Evolutionary conservation across 2,888 invertebrate species (phyloP).

Genomic region (Oligia strigilis): DNA sequence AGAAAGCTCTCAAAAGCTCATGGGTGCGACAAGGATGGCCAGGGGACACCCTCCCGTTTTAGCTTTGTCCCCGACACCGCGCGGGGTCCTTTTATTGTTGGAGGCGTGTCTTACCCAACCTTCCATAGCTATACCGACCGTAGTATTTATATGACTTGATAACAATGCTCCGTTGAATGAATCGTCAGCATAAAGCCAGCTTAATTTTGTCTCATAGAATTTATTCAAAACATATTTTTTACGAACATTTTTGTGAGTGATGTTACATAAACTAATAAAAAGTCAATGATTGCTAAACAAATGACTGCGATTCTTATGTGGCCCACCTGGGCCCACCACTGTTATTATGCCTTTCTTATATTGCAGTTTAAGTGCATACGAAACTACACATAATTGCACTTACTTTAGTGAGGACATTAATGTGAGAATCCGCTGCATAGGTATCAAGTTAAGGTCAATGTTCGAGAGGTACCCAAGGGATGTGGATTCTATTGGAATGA

Average conservation of each 20-base stretch:
- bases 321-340: neutral
- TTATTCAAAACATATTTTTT: neutral
- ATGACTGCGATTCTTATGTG: neutral
- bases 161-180: constrained; percentile 13
- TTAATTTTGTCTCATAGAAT: neutral
- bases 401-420: constrained; percentile 4
- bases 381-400: neutral
- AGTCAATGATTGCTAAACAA: neutral
- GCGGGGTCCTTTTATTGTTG: constrained; percentile 69
- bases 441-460: constrained; percentile 72
- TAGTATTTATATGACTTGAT: constrained; percentile 27
- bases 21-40: constrained; percentile 79
- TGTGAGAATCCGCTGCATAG: constrained; percentile 52
- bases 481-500: constrained; percentile 89
- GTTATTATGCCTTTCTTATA: neutral
- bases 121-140: constrained; percentile 25
- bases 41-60: constrained; percentile 74
- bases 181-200: neutral
- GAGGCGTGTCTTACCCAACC: constrained; percentile 68
- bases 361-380: neutral
- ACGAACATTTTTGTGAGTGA: constrained; percentile 46
- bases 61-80: constrained; percentile 69
- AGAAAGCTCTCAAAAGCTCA: constrained; percentile 84
- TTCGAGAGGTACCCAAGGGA: constrained; percentile 88
- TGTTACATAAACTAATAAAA: constrained; percentile 42